Evolutionary conservation across 2,113 vertebrate genomes (phyloP), one percentile per base, ranked within the genome.

Genomic region (Rhipidura dahli): DNA sequence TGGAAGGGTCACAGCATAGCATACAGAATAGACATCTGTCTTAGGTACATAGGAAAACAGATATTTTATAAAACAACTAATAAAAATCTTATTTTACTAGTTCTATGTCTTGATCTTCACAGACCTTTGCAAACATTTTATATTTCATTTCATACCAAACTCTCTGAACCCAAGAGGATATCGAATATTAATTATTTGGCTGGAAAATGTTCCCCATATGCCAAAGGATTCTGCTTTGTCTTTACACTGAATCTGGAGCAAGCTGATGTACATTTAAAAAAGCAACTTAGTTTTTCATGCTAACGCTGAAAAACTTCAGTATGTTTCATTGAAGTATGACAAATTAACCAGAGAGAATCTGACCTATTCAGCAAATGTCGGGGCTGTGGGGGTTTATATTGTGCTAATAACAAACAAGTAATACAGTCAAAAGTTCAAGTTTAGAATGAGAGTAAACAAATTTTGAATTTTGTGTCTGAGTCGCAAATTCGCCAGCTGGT

Each of bases 291-390:
- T 20, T 96, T 92, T 87, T 50, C 22, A 50, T 64, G 50, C 26
- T 77, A 89, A 53, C 27, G 47, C 12, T 93, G 45, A 63, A 70
- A 86, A 90, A 19, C 53, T 85, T 56, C 50, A 57, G 49, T 57
- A 42, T 24, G 4, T 72, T 84, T 89, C 49, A 72, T 15, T 90
- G n/a, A 84, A 77, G 35, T 78, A 83, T 50, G 40, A 49, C 50
- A 83, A 83, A 89, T 90, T 76, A 93, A 86, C 85, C 50, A 94
- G 82, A 95, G 60, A 72, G 75, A 88, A 83, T 72, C 27, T 94
- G 90, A 93, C 68, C 72, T 93, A 92, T 87, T 93, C 81, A 84
- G 87, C 64, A 96, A 83, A 94, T 92, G 59, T 72, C 8, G 19
- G 39, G 85, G 47, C 64, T 92, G 47, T 69, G 47, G 83, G 45